Base-by-base conservation (phyloP, 2,113 vertebrate genomes). In the Rhinichthys klamathensis region DNA sequence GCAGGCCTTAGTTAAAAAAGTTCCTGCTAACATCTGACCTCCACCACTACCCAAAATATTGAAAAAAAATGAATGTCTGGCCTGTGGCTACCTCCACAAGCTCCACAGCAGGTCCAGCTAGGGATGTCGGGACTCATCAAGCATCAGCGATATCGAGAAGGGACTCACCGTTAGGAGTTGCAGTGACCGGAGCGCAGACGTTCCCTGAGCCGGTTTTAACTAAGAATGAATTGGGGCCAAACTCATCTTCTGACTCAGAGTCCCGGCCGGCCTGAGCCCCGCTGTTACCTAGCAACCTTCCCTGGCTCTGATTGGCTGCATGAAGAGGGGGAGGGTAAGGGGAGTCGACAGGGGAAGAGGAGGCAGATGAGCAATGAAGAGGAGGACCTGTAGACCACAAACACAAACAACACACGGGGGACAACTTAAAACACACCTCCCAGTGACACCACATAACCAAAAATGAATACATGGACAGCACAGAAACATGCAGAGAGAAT, bases 191-290 rank as follows among this genome's bases (percentile, higher is more conserved):
- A 93, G 96, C 96, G 91, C 94, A 96, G 93, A 96, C 95, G 93
- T 94, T 98, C 93, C 95, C 96, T 92, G 97, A 97, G 96, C 96
- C 96, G 95, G 96, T 97, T 96, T 96, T 96, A 97, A 96, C 98
- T 98, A 97, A 96, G 97, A 98, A 97, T 92, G 97, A 97, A 95
- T 96, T 96, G 92, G 96, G 96, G 94, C 95, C 96, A 97, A 97
- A 98, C 96, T 98, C 97, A 96, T 97, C 97, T 91, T 98, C 97
- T 93, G 97, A 97, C 94, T 98, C 97, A 94, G 96, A 98, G 95
- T 96, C 96, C 95, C 93, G 96, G 96, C 95, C 94, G 95, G 96
- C 95, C 95, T 95, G 97, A 96, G 95, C 95, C 94, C 93, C 96
- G 93, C 95, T 95, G 95, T 97, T 97, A 96, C 97, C 96, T 97